Conservation (phyloP, 2,888 invertebrate genomes). For the Euplagia quadripunctaria region DNA sequence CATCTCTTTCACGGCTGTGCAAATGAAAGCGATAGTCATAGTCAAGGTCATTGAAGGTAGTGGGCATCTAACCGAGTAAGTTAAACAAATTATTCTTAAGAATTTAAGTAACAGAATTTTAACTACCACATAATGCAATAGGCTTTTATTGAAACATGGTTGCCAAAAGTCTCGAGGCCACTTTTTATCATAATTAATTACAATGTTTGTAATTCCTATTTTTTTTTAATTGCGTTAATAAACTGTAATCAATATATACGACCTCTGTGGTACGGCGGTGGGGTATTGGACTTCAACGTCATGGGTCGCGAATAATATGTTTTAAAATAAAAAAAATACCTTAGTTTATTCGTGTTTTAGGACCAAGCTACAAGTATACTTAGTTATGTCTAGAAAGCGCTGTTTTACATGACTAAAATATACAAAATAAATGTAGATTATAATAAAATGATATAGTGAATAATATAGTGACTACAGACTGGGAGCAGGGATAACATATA, state of each 20-base stretch:
- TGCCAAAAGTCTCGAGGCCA: slow-evolving; percentile 6
- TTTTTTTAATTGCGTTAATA: not conserved
- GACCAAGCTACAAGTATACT: too few relatives aligned
- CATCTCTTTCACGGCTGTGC: not conserved
- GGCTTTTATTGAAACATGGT: not conserved
- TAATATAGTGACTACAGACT: too few relatives aligned
- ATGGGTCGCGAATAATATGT: too few relatives aligned
- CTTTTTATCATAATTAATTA: slow-evolving; percentile 6
- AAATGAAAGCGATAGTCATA: not conserved
- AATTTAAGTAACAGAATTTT: not conserved
- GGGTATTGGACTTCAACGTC: too few relatives aligned
- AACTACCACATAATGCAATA: not conserved
- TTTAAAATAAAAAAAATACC: too few relatives aligned
- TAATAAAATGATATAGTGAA: too few relatives aligned
- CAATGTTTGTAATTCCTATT: not conserved
- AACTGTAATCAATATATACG: not conserved
- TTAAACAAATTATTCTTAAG: slow-evolving; percentile 2
- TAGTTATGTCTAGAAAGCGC: too few relatives aligned
- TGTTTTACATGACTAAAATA: too few relatives aligned
- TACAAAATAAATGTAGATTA: too few relatives aligned
- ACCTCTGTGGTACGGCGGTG: too few relatives aligned
- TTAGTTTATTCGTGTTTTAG: too few relatives aligned
- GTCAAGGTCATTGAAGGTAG: not conserved
- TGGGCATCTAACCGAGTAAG: not conserved
- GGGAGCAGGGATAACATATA: too few relatives aligned